These are phyloP conservation scores for Synergus gifuensis DNA, from an alignment of 2,888 invertebrate species.

Conservation along the genomic window DNA sequence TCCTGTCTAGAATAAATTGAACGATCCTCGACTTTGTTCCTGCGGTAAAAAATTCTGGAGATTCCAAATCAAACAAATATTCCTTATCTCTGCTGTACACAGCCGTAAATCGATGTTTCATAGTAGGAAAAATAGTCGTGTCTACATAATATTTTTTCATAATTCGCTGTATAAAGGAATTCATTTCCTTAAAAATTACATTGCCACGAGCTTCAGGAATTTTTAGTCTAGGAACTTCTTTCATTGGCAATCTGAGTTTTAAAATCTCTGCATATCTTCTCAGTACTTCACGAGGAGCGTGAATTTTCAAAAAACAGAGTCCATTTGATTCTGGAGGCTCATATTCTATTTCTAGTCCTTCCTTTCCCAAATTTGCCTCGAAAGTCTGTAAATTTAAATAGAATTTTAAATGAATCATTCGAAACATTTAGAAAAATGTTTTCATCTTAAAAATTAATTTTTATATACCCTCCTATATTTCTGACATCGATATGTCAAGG, in stretches of 20 bases:
- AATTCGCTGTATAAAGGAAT: slow-evolving; percentile 80
- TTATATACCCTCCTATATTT: slow-evolving; percentile 66
- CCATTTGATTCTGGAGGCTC: slow-evolving; percentile 84
- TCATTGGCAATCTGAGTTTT: slow-evolving; percentile 96
- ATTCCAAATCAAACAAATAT: slow-evolving; percentile 92
- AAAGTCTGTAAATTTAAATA: slow-evolving; percentile 78
- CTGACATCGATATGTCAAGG: slow-evolving; percentile 70
- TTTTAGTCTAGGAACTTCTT: slow-evolving; percentile 85
- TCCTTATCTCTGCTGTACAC: slow-evolving; percentile 94
- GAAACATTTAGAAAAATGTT: slow-evolving; percentile 1
- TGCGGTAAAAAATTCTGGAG: slow-evolving; percentile 91
- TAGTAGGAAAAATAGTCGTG: slow-evolving; percentile 85
- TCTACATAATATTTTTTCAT: slow-evolving; percentile 84
- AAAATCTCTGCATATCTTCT: slow-evolving; percentile 94
- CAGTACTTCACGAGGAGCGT: slow-evolving; percentile 90
- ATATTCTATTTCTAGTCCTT: slow-evolving; percentile 87
- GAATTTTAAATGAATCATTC: slow-evolving; percentile 22
- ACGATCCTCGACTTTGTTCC: slow-evolving; percentile 92
- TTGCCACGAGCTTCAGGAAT: slow-evolving; percentile 83
- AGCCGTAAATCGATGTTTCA: slow-evolving; percentile 90
- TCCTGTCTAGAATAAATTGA: slow-evolving; percentile 94
- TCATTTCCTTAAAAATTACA: slow-evolving; percentile 80
- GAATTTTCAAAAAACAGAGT: slow-evolving; percentile 91
- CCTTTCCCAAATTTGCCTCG: slow-evolving; percentile 85
- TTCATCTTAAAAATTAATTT: background rate